Evolutionary conservation across 2,113 vertebrate species (phyloP).

Genomic region (Oryzias javanicus): DNA sequence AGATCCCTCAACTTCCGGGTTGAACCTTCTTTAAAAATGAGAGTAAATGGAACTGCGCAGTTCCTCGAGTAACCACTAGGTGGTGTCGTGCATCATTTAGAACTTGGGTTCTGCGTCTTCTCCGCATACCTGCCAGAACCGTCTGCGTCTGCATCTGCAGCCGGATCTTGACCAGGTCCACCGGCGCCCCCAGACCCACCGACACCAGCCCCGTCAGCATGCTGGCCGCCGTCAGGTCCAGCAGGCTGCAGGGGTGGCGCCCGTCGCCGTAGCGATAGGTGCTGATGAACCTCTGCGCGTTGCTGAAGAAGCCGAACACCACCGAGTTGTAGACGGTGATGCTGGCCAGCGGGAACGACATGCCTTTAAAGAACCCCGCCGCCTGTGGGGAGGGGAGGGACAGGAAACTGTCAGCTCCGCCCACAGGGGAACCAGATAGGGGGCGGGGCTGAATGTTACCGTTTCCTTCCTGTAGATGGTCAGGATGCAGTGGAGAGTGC

Average conservation of each 20-base stretch:
- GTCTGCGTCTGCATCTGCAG: conserved; percentile 93
- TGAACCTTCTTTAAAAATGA: neutral
- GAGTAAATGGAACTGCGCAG: too few relatives aligned
- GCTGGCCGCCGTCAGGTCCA: conserved; percentile 85
- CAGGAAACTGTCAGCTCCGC: conserved; percentile 4
- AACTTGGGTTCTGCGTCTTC: too few relatives aligned
- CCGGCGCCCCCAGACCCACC: conserved; percentile 84
- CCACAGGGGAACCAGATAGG: neutral
- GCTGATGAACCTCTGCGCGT: conserved; percentile 82
- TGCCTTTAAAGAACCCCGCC: conserved; percentile 92
- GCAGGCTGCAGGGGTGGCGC: conserved; percentile 53
- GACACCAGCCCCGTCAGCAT: conserved; percentile 83
- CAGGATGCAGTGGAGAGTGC: conserved; percentile 83
- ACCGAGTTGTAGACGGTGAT: conserved; percentile 89
- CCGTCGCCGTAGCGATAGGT: conserved; percentile 70
- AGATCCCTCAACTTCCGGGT: neutral
- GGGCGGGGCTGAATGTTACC: conserved; percentile 74
- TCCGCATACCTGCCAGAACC: conserved; percentile 74
- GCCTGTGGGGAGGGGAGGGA: conserved; percentile 68
- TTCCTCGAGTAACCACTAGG: too few relatives aligned
- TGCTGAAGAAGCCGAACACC: conserved; percentile 93
- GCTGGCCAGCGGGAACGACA: conserved; percentile 95
- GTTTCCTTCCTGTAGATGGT: conserved; percentile 88
- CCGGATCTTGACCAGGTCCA: conserved; percentile 95
- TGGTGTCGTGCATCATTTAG: too few relatives aligned